Conservation (phyloP, 2,888 invertebrate species). For the Chymomyza procnemis region DNA sequence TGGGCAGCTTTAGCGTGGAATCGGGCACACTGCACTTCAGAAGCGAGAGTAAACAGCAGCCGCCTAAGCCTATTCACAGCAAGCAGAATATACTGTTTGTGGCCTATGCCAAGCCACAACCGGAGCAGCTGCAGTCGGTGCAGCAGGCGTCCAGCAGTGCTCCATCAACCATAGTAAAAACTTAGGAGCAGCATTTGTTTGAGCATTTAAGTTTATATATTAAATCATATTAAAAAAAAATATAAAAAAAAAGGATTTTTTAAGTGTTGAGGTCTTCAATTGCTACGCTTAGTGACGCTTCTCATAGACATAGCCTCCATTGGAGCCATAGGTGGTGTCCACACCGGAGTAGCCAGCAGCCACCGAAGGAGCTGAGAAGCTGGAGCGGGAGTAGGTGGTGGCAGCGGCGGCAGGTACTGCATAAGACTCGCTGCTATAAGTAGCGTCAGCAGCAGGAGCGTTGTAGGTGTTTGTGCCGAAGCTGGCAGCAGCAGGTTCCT, state of each 20-base stretch:
- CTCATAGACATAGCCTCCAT: constrained; percentile 75
- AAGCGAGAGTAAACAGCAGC: constrained; percentile 27
- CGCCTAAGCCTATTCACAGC: constrained; percentile 44
- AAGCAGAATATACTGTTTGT: constrained; percentile 69
- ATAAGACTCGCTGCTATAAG: background rate
- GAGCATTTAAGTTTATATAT: background rate
- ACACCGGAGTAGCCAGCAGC: constrained; percentile 41
- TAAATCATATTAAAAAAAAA: constrained; percentile 15
- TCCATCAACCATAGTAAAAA: background rate
- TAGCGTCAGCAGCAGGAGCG: constrained; percentile 24
- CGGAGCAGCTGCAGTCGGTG: constrained; percentile 6
- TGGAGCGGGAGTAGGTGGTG: constrained; percentile 35
- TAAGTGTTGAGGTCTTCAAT: constrained; percentile 16
- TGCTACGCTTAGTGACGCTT: constrained; percentile 33
- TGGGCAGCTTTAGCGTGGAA: constrained; percentile 50
- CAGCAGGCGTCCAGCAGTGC: background rate
- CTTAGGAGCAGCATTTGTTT: background rate
- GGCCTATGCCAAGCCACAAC: constrained; percentile 33
- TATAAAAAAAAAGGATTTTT: constrained; percentile 26
- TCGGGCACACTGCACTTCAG: constrained; percentile 52
- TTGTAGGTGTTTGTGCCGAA: constrained; percentile 25
- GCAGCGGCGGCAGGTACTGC: constrained; percentile 20
- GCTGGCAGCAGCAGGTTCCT: background rate
- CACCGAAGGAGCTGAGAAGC: constrained; percentile 28
- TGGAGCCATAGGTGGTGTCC: constrained; percentile 69